Percentiles rank a stretch among this genome's conserved stretches.
Conservation (phyloP, 2,113 vertebrate genomes). For the Onychostoma macrolepis region DNA sequence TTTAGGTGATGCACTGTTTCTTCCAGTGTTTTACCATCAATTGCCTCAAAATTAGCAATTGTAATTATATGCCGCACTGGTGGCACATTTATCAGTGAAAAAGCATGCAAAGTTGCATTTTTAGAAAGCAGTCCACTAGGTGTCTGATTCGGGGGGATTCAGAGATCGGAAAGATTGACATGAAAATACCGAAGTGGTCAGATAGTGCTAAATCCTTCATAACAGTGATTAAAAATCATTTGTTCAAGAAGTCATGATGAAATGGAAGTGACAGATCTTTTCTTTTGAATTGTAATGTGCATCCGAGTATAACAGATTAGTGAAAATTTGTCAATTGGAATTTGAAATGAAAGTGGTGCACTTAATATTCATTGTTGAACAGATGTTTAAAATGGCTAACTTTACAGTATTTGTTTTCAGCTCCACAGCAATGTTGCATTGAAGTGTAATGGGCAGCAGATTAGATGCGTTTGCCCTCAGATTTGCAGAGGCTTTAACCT, state of each 20-base stretch:
- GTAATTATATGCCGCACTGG: background rate
- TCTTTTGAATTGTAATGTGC: background rate
- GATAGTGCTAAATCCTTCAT: background rate
- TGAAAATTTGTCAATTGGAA: too few relatives aligned
- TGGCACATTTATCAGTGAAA: background rate
- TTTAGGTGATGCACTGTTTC: background rate
- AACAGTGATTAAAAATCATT: background rate
- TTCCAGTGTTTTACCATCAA: background rate
- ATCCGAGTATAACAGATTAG: background rate
- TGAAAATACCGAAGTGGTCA: background rate
- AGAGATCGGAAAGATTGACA: background rate
- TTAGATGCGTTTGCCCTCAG: background rate
- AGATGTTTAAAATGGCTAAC: background rate
- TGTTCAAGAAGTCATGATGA: background rate
- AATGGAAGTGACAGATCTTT: background rate
- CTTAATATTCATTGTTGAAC: background rate
- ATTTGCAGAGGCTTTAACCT: background rate
- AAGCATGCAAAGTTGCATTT: background rate
- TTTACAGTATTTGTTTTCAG: background rate
- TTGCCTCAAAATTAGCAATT: background rate
- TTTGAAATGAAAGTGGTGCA: too few relatives aligned
- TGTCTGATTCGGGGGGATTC: background rate
- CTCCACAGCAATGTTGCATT: background rate
- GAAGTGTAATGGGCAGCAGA: background rate
- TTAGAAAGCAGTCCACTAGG: background rate